Evolutionary conservation across 2,888 invertebrate genomes (phyloP).

Genomic region (Taenaris catops): DNA sequence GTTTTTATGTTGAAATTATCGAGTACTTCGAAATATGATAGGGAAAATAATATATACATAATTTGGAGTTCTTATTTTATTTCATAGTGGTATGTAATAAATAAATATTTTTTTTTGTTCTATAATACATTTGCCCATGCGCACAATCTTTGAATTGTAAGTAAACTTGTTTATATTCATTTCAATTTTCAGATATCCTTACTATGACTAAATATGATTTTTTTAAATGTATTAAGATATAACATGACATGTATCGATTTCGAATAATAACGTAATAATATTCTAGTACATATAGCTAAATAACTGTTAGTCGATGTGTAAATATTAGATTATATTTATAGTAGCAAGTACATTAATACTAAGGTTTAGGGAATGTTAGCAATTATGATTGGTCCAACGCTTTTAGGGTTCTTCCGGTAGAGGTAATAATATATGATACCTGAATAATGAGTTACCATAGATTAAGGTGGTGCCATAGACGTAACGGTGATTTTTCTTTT

Average conservation of each 20-base stretch:
- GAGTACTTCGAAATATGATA: too few relatives aligned
- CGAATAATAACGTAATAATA: slow-evolving; percentile 7
- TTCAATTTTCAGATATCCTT: too few relatives aligned
- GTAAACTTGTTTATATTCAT: too few relatives aligned
- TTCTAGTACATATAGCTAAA: slow-evolving; percentile 39
- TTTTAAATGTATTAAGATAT: too few relatives aligned
- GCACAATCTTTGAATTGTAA: too few relatives aligned
- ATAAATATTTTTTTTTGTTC: too few relatives aligned
- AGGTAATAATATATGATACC: slow-evolving; percentile 37
- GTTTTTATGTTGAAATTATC: too few relatives aligned
- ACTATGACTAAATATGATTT: too few relatives aligned
- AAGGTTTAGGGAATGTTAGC: slow-evolving; percentile 69
- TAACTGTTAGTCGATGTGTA: slow-evolving; percentile 70
- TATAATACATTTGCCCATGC: too few relatives aligned
- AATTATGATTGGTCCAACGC: slow-evolving; percentile 70
- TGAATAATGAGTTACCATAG: slow-evolving; percentile 65
- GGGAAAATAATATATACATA: too few relatives aligned
- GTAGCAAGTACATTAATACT: slow-evolving; percentile 42
- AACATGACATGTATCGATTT: slow-evolving; percentile 13
- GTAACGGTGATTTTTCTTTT: slow-evolving; percentile 33
- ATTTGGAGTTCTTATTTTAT: too few relatives aligned
- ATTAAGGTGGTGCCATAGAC: slow-evolving; percentile 69
- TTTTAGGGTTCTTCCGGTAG: slow-evolving; percentile 34
- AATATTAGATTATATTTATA: slow-evolving; percentile 72
- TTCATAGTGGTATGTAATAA: too few relatives aligned